These are phyloP conservation scores for Mechanitis mazaeus DNA, from an alignment of 2,888 invertebrate species.

Conservation along the genomic window DNA sequence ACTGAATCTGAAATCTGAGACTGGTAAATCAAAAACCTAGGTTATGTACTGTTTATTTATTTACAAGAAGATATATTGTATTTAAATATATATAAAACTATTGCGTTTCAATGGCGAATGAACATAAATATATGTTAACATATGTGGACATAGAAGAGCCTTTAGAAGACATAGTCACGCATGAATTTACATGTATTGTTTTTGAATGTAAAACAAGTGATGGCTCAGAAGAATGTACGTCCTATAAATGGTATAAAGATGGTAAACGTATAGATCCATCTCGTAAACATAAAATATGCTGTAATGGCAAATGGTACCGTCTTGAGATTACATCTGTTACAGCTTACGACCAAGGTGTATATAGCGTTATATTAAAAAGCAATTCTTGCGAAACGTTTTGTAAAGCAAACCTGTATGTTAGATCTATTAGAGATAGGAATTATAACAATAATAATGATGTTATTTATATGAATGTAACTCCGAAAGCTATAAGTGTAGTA, in stretches of 20 bases:
- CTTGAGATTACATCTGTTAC: conserved; percentile 31
- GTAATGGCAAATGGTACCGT: conserved; percentile 27
- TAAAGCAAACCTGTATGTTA: conserved; percentile 34
- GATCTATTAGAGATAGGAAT: conserved; percentile 14
- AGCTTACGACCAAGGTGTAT: conserved; percentile 36
- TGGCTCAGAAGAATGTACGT: conserved; percentile 19
- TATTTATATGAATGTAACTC: conserved; percentile 17
- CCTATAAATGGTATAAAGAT: conserved; percentile 36
- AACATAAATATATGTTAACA: conserved; percentile 15
- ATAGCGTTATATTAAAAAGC: conserved; percentile 31
- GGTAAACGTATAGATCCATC: conserved; percentile 27
- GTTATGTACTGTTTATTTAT: neutral
- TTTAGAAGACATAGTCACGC: conserved; percentile 31
- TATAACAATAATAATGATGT: conserved; percentile 22
- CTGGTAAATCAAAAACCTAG: conserved; percentile 10
- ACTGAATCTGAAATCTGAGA: conserved; percentile 13
- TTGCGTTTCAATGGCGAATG: conserved; percentile 20
- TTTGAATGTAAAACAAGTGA: conserved; percentile 35
- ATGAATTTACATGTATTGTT: conserved; percentile 29
- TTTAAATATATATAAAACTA: conserved; percentile 4
- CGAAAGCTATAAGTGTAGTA: conserved; percentile 17
- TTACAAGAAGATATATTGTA: neutral
- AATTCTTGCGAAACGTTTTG: conserved; percentile 23
- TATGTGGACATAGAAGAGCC: conserved; percentile 31
- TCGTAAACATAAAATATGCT: conserved; percentile 28